Evolutionary conservation across 2,113 vertebrate genomes (phyloP).

Genomic region (Cinclus mexicanus): DNA sequence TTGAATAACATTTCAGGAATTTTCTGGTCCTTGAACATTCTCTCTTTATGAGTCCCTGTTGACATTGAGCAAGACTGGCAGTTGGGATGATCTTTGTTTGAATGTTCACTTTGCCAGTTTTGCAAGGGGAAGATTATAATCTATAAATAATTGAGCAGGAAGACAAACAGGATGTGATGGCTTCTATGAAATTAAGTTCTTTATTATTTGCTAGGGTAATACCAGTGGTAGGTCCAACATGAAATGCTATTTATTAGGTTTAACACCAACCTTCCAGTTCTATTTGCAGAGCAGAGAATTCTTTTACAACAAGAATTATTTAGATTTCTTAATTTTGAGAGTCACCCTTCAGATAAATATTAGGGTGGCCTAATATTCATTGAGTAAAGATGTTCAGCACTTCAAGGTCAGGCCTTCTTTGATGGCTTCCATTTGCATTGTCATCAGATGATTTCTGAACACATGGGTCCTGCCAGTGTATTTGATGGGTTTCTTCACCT

Average conservation of each 20-base stretch:
- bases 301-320: neutral
- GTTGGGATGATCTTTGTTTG: conserved; percentile 9
- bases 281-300: neutral
- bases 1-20: conserved; percentile 15
- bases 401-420: neutral
- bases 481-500: neutral
- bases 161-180: conserved; percentile 38
- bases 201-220: neutral
- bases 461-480: neutral
- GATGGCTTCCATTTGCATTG: neutral
- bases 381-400: neutral
- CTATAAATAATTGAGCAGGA: conserved; percentile 4
- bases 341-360: neutral
- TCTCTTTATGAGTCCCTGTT: neutral
- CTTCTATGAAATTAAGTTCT: conserved; percentile 2
- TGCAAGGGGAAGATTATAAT: neutral
- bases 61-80: conserved; percentile 17
- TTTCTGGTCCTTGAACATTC: conserved; percentile 1
- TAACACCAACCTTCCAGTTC: neutral
- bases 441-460: neutral
- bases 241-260: neutral
- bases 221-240: neutral
- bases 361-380: neutral
- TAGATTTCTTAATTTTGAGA: neutral
- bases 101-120: neutral